phyloP scores from a whole-genome alignment of 2,888 invertebrate genomes.

The Drosophila sordidula region DNA sequence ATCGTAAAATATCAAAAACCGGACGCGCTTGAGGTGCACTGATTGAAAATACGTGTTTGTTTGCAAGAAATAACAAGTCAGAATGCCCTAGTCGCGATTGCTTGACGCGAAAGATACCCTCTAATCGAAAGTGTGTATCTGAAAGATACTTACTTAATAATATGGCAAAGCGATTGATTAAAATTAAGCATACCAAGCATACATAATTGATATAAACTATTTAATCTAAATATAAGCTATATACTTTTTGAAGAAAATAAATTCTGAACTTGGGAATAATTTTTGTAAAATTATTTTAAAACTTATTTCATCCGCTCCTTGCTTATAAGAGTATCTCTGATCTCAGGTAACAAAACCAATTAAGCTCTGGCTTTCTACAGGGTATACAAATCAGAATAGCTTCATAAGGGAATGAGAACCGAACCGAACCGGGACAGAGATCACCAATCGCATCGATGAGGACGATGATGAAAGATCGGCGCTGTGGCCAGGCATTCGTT shows the following conservation, averaged over 20 bases:
- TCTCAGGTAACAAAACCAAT: neutral
- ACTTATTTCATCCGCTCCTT: too few relatives aligned
- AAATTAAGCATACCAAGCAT: too few relatives aligned
- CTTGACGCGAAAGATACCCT: constrained; percentile 9
- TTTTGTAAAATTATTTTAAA: too few relatives aligned
- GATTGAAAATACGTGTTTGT: constrained; percentile 59
- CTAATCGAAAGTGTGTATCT: too few relatives aligned
- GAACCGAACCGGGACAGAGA: constrained; percentile 20
- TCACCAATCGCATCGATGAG: constrained; percentile 21
- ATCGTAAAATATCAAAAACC: constrained; percentile 65
- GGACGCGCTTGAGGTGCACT: constrained; percentile 52
- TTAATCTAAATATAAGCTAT: too few relatives aligned
- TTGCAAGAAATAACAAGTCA: constrained; percentile 16
- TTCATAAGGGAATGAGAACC: constrained; percentile 47
- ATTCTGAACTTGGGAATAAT: too few relatives aligned
- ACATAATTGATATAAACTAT: too few relatives aligned
- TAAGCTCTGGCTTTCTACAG: constrained; percentile 16
- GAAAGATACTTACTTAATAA: too few relatives aligned
- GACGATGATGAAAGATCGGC: constrained; percentile 72
- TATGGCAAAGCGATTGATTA: too few relatives aligned
- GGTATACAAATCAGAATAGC: constrained; percentile 52
- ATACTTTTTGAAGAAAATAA: too few relatives aligned
- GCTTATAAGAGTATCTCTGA: too few relatives aligned
- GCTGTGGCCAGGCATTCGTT: constrained; percentile 74
- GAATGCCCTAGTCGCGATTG: too few relatives aligned